Evolutionary conservation across 2,888 invertebrate species (phyloP).

Genomic region (Cancer borealis): DNA sequence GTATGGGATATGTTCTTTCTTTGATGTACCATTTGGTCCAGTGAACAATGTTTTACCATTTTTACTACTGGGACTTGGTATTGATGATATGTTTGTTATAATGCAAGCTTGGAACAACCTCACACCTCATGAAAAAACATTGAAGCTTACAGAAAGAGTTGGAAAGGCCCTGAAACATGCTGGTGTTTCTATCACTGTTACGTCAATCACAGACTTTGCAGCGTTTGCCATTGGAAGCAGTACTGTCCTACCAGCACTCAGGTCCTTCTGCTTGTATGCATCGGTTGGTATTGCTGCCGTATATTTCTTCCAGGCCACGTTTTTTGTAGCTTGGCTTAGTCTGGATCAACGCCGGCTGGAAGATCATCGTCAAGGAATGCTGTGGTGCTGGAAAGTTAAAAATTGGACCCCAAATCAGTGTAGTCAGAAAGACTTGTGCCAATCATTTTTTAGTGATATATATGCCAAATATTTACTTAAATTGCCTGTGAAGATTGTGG

Average conservation of each 20-base stretch:
- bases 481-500: constrained; percentile 81
- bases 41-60: constrained; percentile 91
- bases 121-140: constrained; percentile 61
- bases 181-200: constrained; percentile 91
- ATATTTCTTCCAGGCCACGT: constrained; percentile 89
- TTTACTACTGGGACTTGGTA: constrained; percentile 88
- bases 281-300: constrained; percentile 88
- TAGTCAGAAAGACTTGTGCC: constrained; percentile 83
- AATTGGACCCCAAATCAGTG: constrained; percentile 82
- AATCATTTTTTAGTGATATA: constrained; percentile 83
- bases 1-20: constrained; percentile 86
- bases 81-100: constrained; percentile 93
- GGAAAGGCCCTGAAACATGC: constrained; percentile 88
- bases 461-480: constrained; percentile 81
- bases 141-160: constrained; percentile 84
- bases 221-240: constrained; percentile 89
- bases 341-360: constrained; percentile 83
- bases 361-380: constrained; percentile 84
- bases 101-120: constrained; percentile 87
- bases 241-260: constrained; percentile 89
- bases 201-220: constrained; percentile 90
- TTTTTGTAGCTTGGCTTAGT: constrained; percentile 89
- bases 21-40: constrained; percentile 88
- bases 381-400: constrained; percentile 86
- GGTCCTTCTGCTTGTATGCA: constrained; percentile 91